phyloP scores from a whole-genome alignment of 1,140 invertebrate species.

The Trachymyrmex septentrionalis region DNA sequence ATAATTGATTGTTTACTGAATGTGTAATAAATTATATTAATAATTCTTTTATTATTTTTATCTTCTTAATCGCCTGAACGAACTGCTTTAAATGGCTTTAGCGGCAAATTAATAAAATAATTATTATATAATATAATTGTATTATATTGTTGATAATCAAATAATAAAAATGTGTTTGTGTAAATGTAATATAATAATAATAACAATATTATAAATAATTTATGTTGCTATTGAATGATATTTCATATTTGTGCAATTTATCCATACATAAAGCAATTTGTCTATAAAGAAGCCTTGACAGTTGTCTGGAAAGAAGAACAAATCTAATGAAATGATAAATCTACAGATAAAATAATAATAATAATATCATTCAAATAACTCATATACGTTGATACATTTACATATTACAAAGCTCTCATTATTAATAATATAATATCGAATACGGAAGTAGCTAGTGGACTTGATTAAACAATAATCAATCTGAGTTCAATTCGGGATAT shows the following conservation, averaged over 20 bases:
- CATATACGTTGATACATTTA: not conserved
- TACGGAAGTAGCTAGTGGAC: not conserved
- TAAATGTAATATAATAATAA: not conserved
- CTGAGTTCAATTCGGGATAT: not conserved
- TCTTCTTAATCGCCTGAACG: no score
- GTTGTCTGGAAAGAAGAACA: not conserved
- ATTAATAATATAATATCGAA: slow-evolving; percentile 32
- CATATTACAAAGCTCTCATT: slow-evolving; percentile 16
- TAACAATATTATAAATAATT: not conserved
- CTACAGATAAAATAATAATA: not conserved
- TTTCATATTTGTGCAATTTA: not conserved
- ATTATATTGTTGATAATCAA: slow-evolving; percentile 16
- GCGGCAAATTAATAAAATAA: not conserved
- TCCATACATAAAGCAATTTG: not conserved
- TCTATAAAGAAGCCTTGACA: no score
- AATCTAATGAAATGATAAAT: not conserved
- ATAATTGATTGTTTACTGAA: slow-evolving; percentile 4
- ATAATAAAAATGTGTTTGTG: not conserved
- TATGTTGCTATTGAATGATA: not conserved
- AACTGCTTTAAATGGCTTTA: no score
- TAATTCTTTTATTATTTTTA: no score
- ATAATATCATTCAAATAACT: not conserved
- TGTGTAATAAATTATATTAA: no score
- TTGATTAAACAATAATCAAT: slow-evolving; percentile 19
- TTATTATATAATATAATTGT: not conserved